Evolutionary conservation across 1,140 invertebrate genomes (phyloP).

Genomic region (Notospermus geniculatus): DNA sequence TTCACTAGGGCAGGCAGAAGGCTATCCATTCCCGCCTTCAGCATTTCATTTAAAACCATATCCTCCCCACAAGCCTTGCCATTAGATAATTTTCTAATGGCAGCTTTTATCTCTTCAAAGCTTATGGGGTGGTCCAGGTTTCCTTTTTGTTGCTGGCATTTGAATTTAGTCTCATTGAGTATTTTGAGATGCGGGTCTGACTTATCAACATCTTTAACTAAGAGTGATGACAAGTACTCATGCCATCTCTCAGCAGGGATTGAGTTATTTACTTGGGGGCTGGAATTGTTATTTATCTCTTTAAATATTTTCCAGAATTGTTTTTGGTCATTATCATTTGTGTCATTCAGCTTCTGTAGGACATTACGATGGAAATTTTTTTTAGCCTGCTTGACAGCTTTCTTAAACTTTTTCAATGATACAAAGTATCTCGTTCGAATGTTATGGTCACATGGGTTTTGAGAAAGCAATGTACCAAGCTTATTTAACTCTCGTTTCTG

Average conservation of each 20-base stretch:
- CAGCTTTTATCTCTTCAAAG: neutral
- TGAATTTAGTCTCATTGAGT: neutral
- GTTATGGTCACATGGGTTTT: constrained; percentile 6
- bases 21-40: neutral
- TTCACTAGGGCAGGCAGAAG: neutral
- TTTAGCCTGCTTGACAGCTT: neutral
- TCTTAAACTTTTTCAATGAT: neutral
- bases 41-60: constrained; percentile 9
- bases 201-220: neutral
- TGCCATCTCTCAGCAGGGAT: neutral
- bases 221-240: neutral
- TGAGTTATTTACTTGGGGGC: neutral
- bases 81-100: neutral
- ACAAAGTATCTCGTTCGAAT: neutral
- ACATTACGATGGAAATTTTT: neutral
- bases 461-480: neutral
- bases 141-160: neutral
- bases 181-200: neutral
- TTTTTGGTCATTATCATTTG: neutral
- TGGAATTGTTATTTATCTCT: neutral
- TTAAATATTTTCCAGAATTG: neutral
- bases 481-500: constrained; percentile 4
- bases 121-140: neutral
- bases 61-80: neutral
- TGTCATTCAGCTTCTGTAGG: neutral